Percentiles rank a stretch among this genome's conserved stretches.
These are phyloP conservation scores for Balearica regulorum DNA, from an alignment of 2,797 vertebrate species.

Conservation along the genomic window DNA sequence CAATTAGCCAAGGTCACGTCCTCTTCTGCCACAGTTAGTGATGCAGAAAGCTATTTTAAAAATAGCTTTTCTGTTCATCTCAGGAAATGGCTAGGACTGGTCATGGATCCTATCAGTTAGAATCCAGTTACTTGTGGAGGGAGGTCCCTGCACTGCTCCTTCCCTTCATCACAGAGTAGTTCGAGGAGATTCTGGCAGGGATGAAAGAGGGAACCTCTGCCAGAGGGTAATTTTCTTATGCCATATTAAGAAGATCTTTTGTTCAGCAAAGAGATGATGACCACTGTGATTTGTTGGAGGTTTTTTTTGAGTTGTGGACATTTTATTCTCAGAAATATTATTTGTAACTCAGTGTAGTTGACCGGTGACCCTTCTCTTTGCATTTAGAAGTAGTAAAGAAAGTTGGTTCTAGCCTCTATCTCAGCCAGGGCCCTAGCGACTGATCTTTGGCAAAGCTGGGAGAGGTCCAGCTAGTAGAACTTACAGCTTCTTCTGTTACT, in stretches of 20 bases:
- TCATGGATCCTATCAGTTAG: background rate
- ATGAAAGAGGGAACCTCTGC: background rate
- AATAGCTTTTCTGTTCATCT: background rate
- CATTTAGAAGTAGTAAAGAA: background rate
- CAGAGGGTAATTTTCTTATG: background rate
- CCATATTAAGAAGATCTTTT: background rate
- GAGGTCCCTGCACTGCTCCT: background rate
- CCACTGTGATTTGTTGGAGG: background rate
- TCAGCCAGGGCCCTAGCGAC: background rate
- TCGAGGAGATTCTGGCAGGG: background rate
- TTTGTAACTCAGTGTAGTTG: background rate
- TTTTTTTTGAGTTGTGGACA: background rate
- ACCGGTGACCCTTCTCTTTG: background rate
- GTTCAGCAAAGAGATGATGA: fast-evolving
- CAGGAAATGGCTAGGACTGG: background rate
- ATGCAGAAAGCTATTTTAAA: background rate
- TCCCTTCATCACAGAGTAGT: background rate
- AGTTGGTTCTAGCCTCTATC: background rate
- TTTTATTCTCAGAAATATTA: background rate
- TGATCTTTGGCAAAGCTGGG: background rate
- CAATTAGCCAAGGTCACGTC: background rate
- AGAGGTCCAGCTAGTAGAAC: background rate
- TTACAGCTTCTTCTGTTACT: background rate
- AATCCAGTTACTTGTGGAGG: background rate
- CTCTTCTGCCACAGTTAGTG: background rate